Base-by-base conservation (phyloP, 2,888 invertebrate species). In the Oscheius sp. region DNA sequence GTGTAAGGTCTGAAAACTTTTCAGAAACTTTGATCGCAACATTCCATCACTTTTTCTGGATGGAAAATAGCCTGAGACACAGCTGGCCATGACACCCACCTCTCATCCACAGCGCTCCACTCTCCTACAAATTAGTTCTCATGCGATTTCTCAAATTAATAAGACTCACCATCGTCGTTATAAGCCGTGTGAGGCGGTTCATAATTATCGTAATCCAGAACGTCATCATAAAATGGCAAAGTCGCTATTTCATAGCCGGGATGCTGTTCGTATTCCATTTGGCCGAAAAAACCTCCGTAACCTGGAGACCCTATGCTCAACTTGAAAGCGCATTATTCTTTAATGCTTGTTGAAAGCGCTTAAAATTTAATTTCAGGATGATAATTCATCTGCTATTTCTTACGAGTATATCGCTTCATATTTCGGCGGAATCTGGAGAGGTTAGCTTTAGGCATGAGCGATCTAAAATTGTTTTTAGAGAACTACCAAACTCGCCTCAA, bases 141-240 rank as follows among this genome's bases (percentile, higher is more conserved):
- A 3, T 5, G 15, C 6, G 46, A 46, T 17, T 10, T 6, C 12
- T 42, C 3, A 55, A 4, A 15, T 48, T 4, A 48, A 25, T 4
- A 5, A 23, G 3, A 12, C 8, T 34, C 25, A 48, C 34, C 20
- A 20, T 55, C 55, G n/a, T 33, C 55, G 20, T 33, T 34, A 23
- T 55, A 55, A 8, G 25, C 37, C 3, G 55, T 55, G n/a, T n/a
- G 33, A 8, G 55, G 55, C 6, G 34, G 23, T 20, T 55, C 55
- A 20, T 55, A 55, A 20, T 55, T 34, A 20, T 55, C 55, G 37
- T 55, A 55, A 17, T 55, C 55, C 37, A 55, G 23, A 34, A 10
- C 25, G 20, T 55, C 55, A 17, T 55, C 55, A 29, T 52, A 52
- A 29, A 52, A 52, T 34, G 55, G 55, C 34, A 55, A 34, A 10